Evolutionary conservation across 1,140 invertebrate genomes (phyloP).

Genomic region (Cyclina sinensis): DNA sequence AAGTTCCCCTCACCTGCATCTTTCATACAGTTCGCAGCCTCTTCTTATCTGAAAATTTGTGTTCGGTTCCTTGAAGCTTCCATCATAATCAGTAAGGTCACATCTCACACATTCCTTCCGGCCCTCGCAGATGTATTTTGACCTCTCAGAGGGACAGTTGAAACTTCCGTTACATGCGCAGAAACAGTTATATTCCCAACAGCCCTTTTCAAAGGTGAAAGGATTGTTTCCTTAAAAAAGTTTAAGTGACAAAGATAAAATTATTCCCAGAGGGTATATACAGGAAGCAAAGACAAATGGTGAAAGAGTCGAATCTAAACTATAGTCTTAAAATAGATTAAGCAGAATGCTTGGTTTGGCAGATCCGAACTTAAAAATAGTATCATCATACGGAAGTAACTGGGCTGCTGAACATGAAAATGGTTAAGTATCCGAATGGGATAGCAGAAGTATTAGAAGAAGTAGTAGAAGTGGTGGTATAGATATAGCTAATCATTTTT

Average conservation of each 20-base stretch:
- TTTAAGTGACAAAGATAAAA: slow-evolving; percentile 1
- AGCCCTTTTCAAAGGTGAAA: slow-evolving; percentile 66
- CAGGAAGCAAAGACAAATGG: too few species aligned
- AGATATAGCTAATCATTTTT: too few species aligned
- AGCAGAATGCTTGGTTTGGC: too few species aligned
- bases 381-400: too few species aligned
- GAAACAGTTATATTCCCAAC: slow-evolving; percentile 70
- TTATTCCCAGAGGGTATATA: too few species aligned
- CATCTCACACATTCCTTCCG: slow-evolving; percentile 59
- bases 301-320: too few species aligned
- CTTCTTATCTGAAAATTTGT: slow-evolving; percentile 67
- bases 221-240: background rate
- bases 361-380: too few species aligned
- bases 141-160: slow-evolving; percentile 65
- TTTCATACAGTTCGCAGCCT: slow-evolving; percentile 73
- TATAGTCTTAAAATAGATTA: too few species aligned
- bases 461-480: too few species aligned
- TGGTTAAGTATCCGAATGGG: too few species aligned
- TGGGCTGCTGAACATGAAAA: too few species aligned
- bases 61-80: slow-evolving; percentile 17
- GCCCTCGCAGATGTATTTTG: slow-evolving; percentile 66
- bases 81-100: slow-evolving; percentile 61
- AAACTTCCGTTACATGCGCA: slow-evolving; percentile 73
- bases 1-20: slow-evolving; percentile 49
- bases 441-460: too few species aligned